Evolutionary conservation across 2,113 vertebrate genomes (phyloP), one percentile per base, ranked within the genome.

Genomic region (Capreolus pygargus): DNA sequence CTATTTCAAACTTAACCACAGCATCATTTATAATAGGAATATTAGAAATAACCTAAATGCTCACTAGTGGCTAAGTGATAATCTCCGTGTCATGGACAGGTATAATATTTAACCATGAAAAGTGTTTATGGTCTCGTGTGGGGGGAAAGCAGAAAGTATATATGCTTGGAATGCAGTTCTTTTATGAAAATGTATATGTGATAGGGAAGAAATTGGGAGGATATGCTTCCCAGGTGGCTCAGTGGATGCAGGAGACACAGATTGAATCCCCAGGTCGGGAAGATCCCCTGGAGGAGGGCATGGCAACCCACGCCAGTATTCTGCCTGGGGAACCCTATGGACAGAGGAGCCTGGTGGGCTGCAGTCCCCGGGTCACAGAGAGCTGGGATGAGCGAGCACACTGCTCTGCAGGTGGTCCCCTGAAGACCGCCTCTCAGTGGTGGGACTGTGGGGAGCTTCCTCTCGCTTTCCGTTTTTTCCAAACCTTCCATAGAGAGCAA

Each of bases 221-320:
- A n/a, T 9, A 23, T 15, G 67, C n/a, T 23, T 74, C n/a, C 67
- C 19, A 25, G 19, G 67, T 13, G 19, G 67, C 67, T 25, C 67
- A 19, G 33, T 67, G 61, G 33, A n/a, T 9, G 61, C 64, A 67
- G 17, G 67, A 39, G 23, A 7, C 25, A 13, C 5, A 76, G 70
- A 4, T 7, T 14, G 23, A 14, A 27, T 15, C 23, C 23, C 70
- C 25, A 23, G 12, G 36, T 76, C 21, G 3, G 23, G 36, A 76
- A 43, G 36, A 14, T 33, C 0, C 1, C 70, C 36, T 74, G 23
- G 36, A 76, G 23, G 12, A 43, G 23, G 70, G 23, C 11, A 27
- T 13, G 36, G 36, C 23, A 7, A 0, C 6, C 39, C 11, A 4
- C 23, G 3, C 39, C 39, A 15, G 70, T 1, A 0, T 3, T 7